A percentile compares a stretch with the other conserved stretches of the same genome.
Evolutionary conservation across 2,797 vertebrate genomes (phyloP).

Genomic region (Brachyalestes nurse): DNA sequence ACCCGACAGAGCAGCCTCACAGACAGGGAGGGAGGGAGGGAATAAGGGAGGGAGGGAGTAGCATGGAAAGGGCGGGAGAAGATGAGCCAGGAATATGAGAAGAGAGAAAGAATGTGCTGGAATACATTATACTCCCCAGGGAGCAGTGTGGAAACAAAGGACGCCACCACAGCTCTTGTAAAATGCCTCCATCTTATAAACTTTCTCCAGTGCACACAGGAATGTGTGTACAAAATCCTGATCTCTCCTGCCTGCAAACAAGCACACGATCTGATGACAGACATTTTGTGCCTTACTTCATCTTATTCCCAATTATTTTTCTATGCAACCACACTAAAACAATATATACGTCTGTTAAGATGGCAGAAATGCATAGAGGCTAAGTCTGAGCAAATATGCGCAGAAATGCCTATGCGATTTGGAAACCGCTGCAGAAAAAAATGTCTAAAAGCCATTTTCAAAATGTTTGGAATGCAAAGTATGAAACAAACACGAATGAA

Average conservation of each 20-base stretch:
- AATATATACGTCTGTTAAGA: background rate
- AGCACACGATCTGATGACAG: conserved; percentile 10
- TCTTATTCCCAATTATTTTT: conserved; percentile 1
- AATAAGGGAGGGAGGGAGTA: conserved; percentile 25
- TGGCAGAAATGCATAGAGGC: background rate
- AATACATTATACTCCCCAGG: conserved; percentile 38
- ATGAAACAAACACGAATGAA: conserved; percentile 29
- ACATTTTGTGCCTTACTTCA: background rate
- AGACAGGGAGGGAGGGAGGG: conserved; percentile 13
- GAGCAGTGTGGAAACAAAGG: conserved; percentile 38
- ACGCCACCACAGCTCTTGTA: conserved; percentile 20
- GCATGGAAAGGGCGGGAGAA: conserved; percentile 19
- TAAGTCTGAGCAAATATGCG: background rate
- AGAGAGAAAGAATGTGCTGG: conserved; percentile 48
- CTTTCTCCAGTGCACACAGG: conserved; percentile 20
- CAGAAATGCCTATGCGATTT: conserved; percentile 11
- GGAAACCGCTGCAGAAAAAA: background rate
- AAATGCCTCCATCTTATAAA: conserved; percentile 47
- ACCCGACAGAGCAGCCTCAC: conserved; percentile 41
- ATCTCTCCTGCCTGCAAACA: conserved; percentile 3
- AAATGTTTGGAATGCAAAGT: background rate
- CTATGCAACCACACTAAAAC: background rate
- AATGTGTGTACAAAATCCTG: background rate
- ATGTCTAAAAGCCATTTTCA: background rate
- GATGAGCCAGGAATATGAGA: conserved; percentile 20